A percentile compares a stretch with the other conserved stretches of the same genome.
These are phyloP conservation scores for Orthonyx spaldingii DNA, from an alignment of 2,113 vertebrate species.

Conservation along the genomic window DNA sequence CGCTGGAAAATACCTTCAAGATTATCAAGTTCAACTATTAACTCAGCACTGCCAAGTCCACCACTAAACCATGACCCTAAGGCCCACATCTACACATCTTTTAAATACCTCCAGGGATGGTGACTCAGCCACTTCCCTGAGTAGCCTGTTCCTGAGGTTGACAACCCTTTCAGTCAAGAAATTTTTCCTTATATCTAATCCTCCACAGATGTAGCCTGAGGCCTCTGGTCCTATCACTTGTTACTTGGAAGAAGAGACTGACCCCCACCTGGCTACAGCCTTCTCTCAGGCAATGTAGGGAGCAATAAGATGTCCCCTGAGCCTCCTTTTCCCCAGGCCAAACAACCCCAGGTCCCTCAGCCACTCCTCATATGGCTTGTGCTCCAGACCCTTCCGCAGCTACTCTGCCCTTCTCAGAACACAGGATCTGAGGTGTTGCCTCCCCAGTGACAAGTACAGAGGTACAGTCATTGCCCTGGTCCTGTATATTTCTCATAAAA, in stretches of 20 bases:
- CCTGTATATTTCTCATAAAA: not conserved
- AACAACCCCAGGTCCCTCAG: not conserved
- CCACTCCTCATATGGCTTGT: not conserved
- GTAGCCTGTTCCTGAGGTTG: not conserved
- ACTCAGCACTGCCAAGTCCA: not conserved
- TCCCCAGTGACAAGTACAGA: not conserved
- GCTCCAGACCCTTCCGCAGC: not conserved
- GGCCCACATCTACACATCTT: accelerated
- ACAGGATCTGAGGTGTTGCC: not conserved
- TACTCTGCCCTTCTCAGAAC: not conserved
- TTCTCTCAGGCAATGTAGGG: not conserved
- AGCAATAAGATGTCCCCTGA: not conserved
- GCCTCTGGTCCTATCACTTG: not conserved
- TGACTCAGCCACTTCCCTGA: not conserved
- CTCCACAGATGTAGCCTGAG: not conserved
- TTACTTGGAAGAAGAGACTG: not conserved
- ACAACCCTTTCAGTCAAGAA: not conserved
- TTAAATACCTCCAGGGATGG: not conserved
- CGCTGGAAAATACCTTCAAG: not conserved
- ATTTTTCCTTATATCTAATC: not conserved
- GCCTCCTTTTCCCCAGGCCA: not conserved
- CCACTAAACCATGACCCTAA: not conserved
- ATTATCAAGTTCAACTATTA: not conserved
- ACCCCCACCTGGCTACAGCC: not conserved
- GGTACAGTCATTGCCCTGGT: too few relatives aligned